Conservation (phyloP, 2,113 vertebrate genomes). For the Nycticorax nycticorax region DNA sequence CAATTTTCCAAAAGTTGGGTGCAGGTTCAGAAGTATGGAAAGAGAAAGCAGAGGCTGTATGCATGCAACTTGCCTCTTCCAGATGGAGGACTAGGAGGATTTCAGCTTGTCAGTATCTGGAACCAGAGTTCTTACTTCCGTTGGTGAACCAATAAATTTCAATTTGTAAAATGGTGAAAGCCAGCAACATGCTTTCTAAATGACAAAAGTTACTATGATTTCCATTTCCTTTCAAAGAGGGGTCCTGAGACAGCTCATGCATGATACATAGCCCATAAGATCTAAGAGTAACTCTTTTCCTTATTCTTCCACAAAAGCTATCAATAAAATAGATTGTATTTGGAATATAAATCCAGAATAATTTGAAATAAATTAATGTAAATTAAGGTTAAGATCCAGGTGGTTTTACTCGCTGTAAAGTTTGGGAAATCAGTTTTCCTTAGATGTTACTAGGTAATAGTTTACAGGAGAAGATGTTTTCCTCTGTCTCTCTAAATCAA, state of each 20-base stretch:
- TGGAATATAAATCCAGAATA: background rate
- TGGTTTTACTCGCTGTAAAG: background rate
- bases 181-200: background rate
- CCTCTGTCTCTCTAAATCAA: background rate
- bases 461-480: background rate
- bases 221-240: background rate
- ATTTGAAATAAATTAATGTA: background rate
- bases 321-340: background rate
- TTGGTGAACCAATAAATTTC: background rate
- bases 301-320: background rate
- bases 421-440: background rate
- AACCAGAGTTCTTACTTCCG: background rate
- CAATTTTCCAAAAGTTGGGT: background rate
- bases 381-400: background rate
- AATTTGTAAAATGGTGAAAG: background rate
- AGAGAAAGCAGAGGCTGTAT: background rate
- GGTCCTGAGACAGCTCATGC: fast-evolving
- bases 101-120: background rate
- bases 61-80: background rate
- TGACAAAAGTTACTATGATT: background rate
- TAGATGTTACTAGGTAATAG: background rate
- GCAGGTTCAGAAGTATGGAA: background rate
- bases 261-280: background rate
- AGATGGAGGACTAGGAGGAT: background rate
- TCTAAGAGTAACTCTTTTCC: background rate